Base-by-base conservation (phyloP, 2,888 invertebrate species). In the Ctenicera cuprea region DNA sequence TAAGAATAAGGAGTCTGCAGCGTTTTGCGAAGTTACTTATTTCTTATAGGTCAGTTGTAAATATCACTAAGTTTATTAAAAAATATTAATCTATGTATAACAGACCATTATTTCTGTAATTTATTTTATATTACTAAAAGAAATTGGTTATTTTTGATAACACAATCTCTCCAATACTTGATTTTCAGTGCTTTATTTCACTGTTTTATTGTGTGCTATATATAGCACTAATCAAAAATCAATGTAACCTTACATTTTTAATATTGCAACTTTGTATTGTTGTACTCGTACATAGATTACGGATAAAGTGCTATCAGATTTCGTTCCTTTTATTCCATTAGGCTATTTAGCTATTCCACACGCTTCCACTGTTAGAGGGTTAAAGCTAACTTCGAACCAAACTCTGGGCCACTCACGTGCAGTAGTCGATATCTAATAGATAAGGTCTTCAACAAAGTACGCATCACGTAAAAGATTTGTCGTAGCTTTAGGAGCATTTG, bases 381-480 rank as follows among this genome's bases (percentile, higher is more conserved):
- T 33, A 48, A 48, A 16, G 18, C 14, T 7, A 38, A 59, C 14
- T 37, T 37, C 12, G 16, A 38, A 37, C 18, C 38, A 37, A 59
- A 16, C 9, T 16, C 14, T 22, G 12, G 52, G 52, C 26, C 43
- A 62, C 41, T 62, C 62, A 62, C 43, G 62, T 45, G n/a, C 30
- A 22, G 26, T 62, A 45, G 62, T 43, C 45, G 30, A 62, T 62
- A 45, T 62, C 62, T 62, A 62, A 62, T 45, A 62, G 45, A 62
- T 62, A 62, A 62, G 30, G 45, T 45, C 30, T 62, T 62, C 43
- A 62, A 30, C 45, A 62, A 43, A 62, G 45, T 45, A 45, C 20
- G 62, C 43, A 62, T 62, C 59, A 59, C 59, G 59, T 59, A 59
- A 59, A 59, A 59, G 59, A 59, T 59, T 59, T 59, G 59, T 38